Percentiles rank a stretch among this genome's conserved stretches.
These are phyloP conservation scores for Drosophila erecta DNA, from an alignment of 1,140 invertebrate genomes.

Conservation along the genomic window DNA sequence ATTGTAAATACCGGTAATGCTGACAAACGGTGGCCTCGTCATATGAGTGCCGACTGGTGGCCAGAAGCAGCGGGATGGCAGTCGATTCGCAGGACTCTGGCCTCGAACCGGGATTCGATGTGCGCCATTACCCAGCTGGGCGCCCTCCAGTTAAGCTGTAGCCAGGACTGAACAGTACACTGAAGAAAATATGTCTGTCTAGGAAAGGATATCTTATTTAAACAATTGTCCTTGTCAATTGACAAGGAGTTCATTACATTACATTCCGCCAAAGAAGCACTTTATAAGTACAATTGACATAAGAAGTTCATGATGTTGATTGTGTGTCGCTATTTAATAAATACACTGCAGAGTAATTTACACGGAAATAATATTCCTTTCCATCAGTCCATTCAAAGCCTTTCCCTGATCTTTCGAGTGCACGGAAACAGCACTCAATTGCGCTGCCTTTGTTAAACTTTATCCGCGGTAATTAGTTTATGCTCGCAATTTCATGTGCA, in stretches of 20 bases:
- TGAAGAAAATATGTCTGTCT: not conserved
- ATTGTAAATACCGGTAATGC: slow-evolving; percentile 81
- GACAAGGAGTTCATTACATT: too few relatives aligned
- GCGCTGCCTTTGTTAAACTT: slow-evolving; percentile 72
- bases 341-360: too few relatives aligned
- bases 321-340: too few relatives aligned
- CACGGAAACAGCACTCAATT: slow-evolving; percentile 19
- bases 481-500: slow-evolving; percentile 82
- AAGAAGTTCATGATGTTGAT: too few relatives aligned
- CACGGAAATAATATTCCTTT: too few relatives aligned
- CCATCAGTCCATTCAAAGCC: too few relatives aligned
- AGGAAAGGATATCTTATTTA: too few relatives aligned
- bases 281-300: too few relatives aligned
- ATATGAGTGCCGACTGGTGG: slow-evolving; percentile 62
- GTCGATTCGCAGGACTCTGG: slow-evolving; percentile 24
- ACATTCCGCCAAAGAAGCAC: too few relatives aligned
- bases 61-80: slow-evolving; percentile 47
- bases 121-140: slow-evolving; percentile 56
- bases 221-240: too few relatives aligned
- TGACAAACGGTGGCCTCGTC: slow-evolving; percentile 57
- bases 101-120: slow-evolving; percentile 39
- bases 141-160: slow-evolving; percentile 41
- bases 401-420: slow-evolving; percentile 40
- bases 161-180: slow-evolving; percentile 26
- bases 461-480: slow-evolving; percentile 82